Conservation (phyloP, 1,140 invertebrate genomes). For the Harlomillsia oculata region DNA sequence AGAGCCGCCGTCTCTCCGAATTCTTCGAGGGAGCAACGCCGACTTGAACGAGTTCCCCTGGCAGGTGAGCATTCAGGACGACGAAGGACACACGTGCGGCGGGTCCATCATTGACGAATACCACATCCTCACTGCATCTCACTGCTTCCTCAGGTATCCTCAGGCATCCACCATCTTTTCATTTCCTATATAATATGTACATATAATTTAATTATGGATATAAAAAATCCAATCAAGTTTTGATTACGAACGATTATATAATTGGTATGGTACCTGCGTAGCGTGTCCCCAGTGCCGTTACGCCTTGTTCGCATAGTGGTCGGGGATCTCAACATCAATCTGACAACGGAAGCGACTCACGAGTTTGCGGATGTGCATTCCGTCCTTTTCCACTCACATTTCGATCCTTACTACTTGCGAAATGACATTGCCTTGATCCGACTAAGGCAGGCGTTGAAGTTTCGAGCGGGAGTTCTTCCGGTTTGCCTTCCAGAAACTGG, state of each 20-base stretch:
- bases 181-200: neutral
- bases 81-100: conserved; percentile 48
- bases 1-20: conserved; percentile 17
- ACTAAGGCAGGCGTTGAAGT: conserved; percentile 39
- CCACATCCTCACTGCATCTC: conserved; percentile 51
- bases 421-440: conserved; percentile 47
- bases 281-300: conserved; percentile 22
- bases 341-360: conserved; percentile 38
- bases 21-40: conserved; percentile 40
- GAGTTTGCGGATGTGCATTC: conserved; percentile 32
- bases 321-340: conserved; percentile 40
- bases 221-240: neutral
- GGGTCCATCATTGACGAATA: conserved; percentile 48
- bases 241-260: neutral
- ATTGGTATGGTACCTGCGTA: neutral
- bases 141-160: conserved; percentile 49
- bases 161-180: neutral
- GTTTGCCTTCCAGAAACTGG: conserved; percentile 42
- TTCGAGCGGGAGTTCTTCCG: conserved; percentile 41
- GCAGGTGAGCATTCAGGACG: conserved; percentile 40
- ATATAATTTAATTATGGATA: neutral
- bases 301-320: conserved; percentile 24
- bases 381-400: conserved; percentile 40
- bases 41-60: conserved; percentile 41
- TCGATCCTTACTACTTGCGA: conserved; percentile 39